Conservation (phyloP, 2,888 invertebrate genomes). For the Synanthedon formicaeformis region DNA sequence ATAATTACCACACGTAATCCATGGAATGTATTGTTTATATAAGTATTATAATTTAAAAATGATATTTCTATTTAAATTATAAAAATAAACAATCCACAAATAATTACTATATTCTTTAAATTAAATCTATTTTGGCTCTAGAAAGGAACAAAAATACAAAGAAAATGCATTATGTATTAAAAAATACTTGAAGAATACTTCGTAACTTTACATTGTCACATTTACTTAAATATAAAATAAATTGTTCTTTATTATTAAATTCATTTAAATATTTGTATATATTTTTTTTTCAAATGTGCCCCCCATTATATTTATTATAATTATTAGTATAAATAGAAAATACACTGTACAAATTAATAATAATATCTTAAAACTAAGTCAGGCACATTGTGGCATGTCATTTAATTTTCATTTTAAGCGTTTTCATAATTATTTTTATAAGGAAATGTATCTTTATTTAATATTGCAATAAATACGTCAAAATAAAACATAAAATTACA, state of each 20-base stretch:
- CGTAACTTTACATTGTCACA: too few relatives aligned
- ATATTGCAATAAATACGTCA: too few relatives aligned
- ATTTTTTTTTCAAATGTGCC: too few relatives aligned
- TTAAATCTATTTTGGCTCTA: constrained; percentile 11
- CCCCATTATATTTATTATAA: too few relatives aligned
- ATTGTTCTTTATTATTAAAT: too few relatives aligned
- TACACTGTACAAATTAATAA: too few relatives aligned
- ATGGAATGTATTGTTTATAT: not conserved
- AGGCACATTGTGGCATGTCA: constrained; percentile 48
- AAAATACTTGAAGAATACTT: not conserved
- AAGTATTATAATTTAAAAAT: not conserved
- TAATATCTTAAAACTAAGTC: constrained; percentile 7
- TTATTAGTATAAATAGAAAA: too few relatives aligned
- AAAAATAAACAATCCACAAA: not conserved
- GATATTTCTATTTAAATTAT: not conserved
- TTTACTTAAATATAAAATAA: too few relatives aligned
- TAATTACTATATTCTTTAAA: constrained; percentile 4
- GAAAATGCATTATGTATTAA: not conserved
- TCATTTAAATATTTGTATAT: too few relatives aligned
- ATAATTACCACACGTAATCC: not conserved
- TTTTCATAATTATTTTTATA: constrained; percentile 8
- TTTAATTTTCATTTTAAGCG: constrained; percentile 13
- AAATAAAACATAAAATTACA: too few relatives aligned
- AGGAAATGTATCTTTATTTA: not conserved
- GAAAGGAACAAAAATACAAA: constrained; percentile 7